Base-by-base conservation (phyloP, 2,888 invertebrate genomes). In the Pheosia gnoma region DNA sequence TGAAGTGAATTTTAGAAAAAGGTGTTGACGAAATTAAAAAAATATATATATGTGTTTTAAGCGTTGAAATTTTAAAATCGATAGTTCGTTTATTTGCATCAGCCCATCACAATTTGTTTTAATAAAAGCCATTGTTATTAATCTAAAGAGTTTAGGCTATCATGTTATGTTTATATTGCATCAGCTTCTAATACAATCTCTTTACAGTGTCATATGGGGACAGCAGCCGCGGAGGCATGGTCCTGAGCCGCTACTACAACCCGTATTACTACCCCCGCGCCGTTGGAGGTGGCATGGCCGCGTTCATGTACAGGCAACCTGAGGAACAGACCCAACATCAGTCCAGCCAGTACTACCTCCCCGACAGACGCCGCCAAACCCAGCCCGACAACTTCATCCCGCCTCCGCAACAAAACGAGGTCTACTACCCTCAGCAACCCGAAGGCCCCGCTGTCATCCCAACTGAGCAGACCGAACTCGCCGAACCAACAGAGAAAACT, bases 231-330 rank as follows among this genome's bases (percentile, higher is more conserved):
- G 90, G 92, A 0, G 92, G 90, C 0, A 84, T 93, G 84, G 91
- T 88, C 4, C 61, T 92, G 71, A 93, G 89, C 64, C 87, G 93
- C 10, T 93, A 91, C 80, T 93, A 91, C 82, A 92, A 88, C 73
- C 93, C 93, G 0, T 91, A 91, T 78, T 89, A 89, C 79, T 84
- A 81, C 65, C 87, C 83, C 9, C 83, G 85, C 8, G 72, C 83
- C 0, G 82, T 78, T 13, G 85, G 87, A 36, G 87, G 83, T 0
- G 86, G 91, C 62, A 88, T 90, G 90, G 92, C 93, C 0, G 86
- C 91, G 57, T 89, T 91, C 79, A 87, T 93, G 89, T 85, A 83
- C 82, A 81, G 82, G 3, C 86, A 83, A 39, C 92, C 90, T 0
- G 86, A 87, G 57, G 80, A 84, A 13, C 81, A 79, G 25, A 67